A percentile compares a stretch with the other conserved stretches of the same genome.
Evolutionary conservation across 2,797 vertebrate genomes (phyloP).

Genomic region (Bovichtus variegatus): DNA sequence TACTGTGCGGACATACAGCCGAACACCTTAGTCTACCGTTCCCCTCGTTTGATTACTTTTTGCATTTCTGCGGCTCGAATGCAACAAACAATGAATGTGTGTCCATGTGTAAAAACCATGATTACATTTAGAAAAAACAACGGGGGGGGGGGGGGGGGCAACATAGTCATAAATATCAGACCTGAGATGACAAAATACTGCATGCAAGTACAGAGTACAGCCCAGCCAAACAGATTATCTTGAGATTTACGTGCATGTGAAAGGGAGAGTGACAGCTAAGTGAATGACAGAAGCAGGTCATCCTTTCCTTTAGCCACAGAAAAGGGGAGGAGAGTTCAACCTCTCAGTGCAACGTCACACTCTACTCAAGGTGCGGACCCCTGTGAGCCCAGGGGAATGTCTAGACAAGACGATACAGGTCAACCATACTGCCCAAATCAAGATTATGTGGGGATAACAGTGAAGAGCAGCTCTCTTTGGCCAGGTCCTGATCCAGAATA

Average conservation of each 20-base stretch:
- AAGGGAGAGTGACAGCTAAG: constrained; percentile 42
- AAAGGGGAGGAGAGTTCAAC: constrained; percentile 8
- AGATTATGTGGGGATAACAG: constrained; percentile 13
- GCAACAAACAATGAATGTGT: neutral
- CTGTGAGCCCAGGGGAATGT: constrained; percentile 16
- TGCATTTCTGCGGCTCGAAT: neutral
- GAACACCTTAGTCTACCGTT: neutral
- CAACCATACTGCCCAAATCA: constrained; percentile 17
- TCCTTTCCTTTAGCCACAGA: constrained; percentile 26
- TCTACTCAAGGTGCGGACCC: constrained; percentile 26
- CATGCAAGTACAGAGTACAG: neutral
- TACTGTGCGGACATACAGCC: neutral
- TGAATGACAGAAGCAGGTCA: constrained; percentile 55
- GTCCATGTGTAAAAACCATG: neutral
- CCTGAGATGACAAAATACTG: constrained; percentile 16
- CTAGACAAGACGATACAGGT: constrained; percentile 43
- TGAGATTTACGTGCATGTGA: constrained; percentile 14
- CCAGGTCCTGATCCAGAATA: neutral
- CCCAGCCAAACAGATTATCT: constrained; percentile 43
- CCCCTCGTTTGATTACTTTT: neutral
- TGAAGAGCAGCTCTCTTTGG: neutral
- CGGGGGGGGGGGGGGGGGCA: neutral
- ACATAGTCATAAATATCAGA: constrained; percentile 10
- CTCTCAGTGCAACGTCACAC: constrained; percentile 23
- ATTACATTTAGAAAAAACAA: constrained; percentile 2